A percentile compares a stretch with the other conserved stretches of the same genome.
Conservation (phyloP, 2,888 invertebrate species). For the Leucoptera coffeella region DNA sequence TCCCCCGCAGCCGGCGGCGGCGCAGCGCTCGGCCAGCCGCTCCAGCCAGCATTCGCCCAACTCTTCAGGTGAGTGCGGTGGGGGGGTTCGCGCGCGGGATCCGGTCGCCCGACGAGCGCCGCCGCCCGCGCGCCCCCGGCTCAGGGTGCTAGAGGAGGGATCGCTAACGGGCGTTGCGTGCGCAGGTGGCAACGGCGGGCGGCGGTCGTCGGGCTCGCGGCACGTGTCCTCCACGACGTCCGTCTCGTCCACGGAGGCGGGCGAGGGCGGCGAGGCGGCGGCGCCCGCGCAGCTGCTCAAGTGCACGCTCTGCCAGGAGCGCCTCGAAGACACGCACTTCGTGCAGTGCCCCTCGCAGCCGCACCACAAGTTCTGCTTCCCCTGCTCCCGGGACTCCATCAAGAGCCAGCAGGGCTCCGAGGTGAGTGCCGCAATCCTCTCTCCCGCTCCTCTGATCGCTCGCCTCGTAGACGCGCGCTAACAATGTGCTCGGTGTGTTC, state of each 20-base stretch:
- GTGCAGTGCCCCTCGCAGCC: constrained; percentile 98
- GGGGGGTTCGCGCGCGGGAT: constrained; percentile 32
- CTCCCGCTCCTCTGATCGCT: too few relatives aligned
- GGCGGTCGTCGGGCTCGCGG: constrained; percentile 80
- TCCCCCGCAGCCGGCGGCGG: constrained; percentile 57
- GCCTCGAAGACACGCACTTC: constrained; percentile 98
- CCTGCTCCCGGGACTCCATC: constrained; percentile 97
- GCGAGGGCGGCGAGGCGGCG: constrained; percentile 47
- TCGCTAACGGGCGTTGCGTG: too few relatives aligned
- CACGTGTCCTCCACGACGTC: constrained; percentile 83
- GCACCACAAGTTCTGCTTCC: constrained; percentile 99
- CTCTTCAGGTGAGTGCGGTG: constrained; percentile 67
- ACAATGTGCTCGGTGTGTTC: constrained; percentile 17
- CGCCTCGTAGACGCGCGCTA: too few relatives aligned
- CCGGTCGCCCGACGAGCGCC: constrained; percentile 47
- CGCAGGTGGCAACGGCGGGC: constrained; percentile 72
- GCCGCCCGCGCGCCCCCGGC: constrained; percentile 17
- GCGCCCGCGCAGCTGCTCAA: constrained; percentile 73
- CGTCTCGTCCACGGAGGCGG: constrained; percentile 70
- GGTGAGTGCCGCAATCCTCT: too few relatives aligned
- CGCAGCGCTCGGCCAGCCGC: constrained; percentile 73
- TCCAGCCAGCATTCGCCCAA: constrained; percentile 88
- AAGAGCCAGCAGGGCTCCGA: constrained; percentile 91
- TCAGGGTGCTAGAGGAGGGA: constrained; percentile 19
- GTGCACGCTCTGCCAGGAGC: constrained; percentile 97